These are phyloP conservation scores for Drosophila picticornis DNA, from an alignment of 2,888 invertebrate species.

Conservation along the genomic window DNA sequence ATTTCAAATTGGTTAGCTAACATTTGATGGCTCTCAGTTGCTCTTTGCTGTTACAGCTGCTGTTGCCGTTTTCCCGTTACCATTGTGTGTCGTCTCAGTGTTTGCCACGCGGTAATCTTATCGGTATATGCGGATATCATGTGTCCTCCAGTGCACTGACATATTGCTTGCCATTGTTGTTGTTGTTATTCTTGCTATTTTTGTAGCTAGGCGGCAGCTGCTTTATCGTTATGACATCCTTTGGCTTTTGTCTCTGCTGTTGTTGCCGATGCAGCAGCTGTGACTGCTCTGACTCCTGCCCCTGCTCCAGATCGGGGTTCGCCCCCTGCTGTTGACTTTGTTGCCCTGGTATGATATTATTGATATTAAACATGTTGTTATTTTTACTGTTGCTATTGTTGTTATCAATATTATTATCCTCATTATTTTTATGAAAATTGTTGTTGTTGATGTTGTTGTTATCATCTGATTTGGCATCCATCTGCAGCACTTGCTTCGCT, in stretches of 20 bases:
- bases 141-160: slow-evolving; percentile 63
- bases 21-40: slow-evolving; percentile 32
- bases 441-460: slow-evolving; percentile 65
- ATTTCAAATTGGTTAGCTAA: slow-evolving; percentile 47
- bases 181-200: slow-evolving; percentile 34
- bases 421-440: slow-evolving; percentile 35
- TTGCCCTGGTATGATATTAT: slow-evolving; percentile 59
- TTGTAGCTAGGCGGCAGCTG: slow-evolving; percentile 67
- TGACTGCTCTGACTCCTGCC: slow-evolving; percentile 35
- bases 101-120: slow-evolving; percentile 72
- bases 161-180: slow-evolving; percentile 51
- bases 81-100: slow-evolving; percentile 52
- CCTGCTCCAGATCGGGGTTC: slow-evolving; percentile 30
- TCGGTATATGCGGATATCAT: slow-evolving; percentile 76
- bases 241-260: slow-evolving; percentile 66
- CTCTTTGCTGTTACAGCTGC: slow-evolving; percentile 3
- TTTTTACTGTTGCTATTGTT: slow-evolving; percentile 49
- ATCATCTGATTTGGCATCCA: slow-evolving; percentile 79
- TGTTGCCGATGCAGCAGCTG: slow-evolving; percentile 45
- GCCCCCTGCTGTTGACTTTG: slow-evolving; percentile 26
- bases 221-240: slow-evolving; percentile 81
- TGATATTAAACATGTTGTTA: slow-evolving; percentile 52
- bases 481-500: slow-evolving; percentile 84
- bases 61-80: slow-evolving; percentile 1
- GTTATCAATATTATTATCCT: slow-evolving; percentile 46